Conservation (phyloP, 2,888 invertebrate genomes). For the Pollenia amentaria region DNA sequence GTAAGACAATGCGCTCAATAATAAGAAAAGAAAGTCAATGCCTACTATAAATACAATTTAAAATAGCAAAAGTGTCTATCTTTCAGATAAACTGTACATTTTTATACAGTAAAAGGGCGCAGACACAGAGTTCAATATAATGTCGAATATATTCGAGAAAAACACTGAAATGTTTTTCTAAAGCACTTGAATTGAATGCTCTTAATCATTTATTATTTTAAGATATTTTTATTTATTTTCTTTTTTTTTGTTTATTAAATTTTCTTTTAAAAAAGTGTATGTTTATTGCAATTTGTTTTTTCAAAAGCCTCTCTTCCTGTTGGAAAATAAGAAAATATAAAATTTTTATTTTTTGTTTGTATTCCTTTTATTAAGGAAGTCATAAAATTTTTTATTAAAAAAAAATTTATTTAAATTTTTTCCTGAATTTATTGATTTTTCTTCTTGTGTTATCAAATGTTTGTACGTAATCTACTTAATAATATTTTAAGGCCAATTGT, state of each 20-base stretch:
- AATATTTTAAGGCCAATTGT: conserved; percentile 25
- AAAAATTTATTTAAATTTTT: conserved; percentile 45
- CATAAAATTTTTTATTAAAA: conserved; percentile 55
- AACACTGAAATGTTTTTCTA: too few species aligned
- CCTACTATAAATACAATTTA: too few species aligned
- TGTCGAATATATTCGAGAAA: too few species aligned
- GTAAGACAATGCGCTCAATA: too few species aligned
- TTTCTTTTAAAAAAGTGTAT: conserved; percentile 44
- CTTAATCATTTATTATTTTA: conserved; percentile 26
- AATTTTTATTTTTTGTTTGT: conserved; percentile 49
- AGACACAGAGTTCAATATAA: too few species aligned
- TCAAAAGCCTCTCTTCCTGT: background rate
- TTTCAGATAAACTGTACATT: too few species aligned
- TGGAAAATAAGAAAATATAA: conserved; percentile 23
- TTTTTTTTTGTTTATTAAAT: conserved; percentile 42
- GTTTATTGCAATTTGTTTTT: conserved; percentile 38
- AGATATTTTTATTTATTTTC: background rate
- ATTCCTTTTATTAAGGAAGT: conserved; percentile 63
- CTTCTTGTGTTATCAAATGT: background rate
- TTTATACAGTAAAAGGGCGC: too few species aligned
- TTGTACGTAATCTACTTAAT: background rate
- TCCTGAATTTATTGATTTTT: conserved; percentile 60
- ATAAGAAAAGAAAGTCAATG: too few species aligned
- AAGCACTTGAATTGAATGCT: background rate
- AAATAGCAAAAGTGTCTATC: too few species aligned